Conservation (phyloP, 2,888 invertebrate species). For the Lysandra coridon region DNA sequence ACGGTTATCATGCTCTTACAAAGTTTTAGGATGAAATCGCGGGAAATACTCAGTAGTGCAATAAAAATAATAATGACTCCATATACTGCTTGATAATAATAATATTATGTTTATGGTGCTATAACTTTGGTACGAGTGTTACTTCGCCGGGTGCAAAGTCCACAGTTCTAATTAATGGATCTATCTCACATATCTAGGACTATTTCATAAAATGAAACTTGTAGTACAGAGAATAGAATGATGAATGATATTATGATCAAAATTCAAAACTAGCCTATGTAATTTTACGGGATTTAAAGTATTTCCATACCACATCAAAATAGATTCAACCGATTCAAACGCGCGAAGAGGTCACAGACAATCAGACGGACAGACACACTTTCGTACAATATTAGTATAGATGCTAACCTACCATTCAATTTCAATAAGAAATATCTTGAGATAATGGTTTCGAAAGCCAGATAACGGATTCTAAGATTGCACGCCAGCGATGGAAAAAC, state of each 20-base stretch:
- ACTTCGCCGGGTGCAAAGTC: background rate
- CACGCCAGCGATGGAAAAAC: background rate
- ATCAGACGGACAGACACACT: background rate
- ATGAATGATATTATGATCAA: too few species aligned
- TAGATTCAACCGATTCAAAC: too few species aligned
- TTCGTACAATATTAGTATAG: background rate
- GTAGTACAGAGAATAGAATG: background rate
- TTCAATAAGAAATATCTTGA: background rate
- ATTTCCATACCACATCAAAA: too few species aligned
- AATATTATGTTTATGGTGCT: background rate
- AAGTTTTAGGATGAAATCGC: too few species aligned
- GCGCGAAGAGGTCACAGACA: background rate
- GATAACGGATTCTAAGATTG: constrained; percentile 20
- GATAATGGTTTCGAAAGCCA: constrained; percentile 5
- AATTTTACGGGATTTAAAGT: background rate
- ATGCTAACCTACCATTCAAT: background rate
- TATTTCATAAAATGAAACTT: background rate
- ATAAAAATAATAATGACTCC: background rate
- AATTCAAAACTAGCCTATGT: background rate
- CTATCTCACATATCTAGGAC: background rate
- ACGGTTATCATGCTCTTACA: too few species aligned
- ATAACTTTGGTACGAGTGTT: background rate
- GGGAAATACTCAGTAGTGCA: too few species aligned
- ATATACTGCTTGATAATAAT: background rate
- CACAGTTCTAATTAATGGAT: background rate